phyloP scores from a whole-genome alignment of 2,888 invertebrate species.

The Ornithoptera priamus region DNA sequence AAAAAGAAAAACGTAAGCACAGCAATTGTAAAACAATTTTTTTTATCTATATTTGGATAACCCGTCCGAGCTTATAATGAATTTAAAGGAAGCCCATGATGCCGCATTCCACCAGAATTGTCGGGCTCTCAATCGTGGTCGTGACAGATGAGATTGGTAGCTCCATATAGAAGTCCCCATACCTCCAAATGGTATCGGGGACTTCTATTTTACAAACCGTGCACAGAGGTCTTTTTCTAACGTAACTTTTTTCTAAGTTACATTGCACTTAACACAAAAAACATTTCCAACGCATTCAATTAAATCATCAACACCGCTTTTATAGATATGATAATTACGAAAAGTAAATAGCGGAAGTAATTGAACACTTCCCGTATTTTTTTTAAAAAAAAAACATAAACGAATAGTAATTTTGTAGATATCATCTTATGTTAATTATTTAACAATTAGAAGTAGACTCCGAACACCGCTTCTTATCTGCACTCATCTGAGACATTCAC shows the following conservation, averaged over 20 bases:
- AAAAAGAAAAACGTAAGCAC: not conserved
- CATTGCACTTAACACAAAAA: not conserved
- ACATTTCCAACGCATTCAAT: not conserved
- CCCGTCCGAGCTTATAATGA: too few species aligned
- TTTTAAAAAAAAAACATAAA: not conserved
- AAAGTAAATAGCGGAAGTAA: conserved; percentile 1
- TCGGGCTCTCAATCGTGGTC: too few species aligned
- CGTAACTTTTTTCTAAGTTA: too few species aligned
- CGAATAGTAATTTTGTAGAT: conserved; percentile 6
- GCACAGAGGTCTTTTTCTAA: too few species aligned
- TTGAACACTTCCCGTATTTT: not conserved
- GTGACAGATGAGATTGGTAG: too few species aligned
- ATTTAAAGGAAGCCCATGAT: too few species aligned
- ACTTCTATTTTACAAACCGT: too few species aligned
- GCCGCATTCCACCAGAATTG: too few species aligned
- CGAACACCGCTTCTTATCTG: conserved; percentile 15
- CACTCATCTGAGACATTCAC: conserved; percentile 44
- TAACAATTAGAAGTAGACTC: conserved; percentile 19
- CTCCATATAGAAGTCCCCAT: too few species aligned
- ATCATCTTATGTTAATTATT: conserved; percentile 25
- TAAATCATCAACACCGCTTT: not conserved
- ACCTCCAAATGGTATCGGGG: too few species aligned
- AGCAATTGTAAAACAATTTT: too few species aligned
- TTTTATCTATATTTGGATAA: too few species aligned
- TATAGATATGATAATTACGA: not conserved